These are phyloP conservation scores for Platyscapa corneri DNA, from an alignment of 1,140 invertebrate genomes.

Conservation along the genomic window DNA sequence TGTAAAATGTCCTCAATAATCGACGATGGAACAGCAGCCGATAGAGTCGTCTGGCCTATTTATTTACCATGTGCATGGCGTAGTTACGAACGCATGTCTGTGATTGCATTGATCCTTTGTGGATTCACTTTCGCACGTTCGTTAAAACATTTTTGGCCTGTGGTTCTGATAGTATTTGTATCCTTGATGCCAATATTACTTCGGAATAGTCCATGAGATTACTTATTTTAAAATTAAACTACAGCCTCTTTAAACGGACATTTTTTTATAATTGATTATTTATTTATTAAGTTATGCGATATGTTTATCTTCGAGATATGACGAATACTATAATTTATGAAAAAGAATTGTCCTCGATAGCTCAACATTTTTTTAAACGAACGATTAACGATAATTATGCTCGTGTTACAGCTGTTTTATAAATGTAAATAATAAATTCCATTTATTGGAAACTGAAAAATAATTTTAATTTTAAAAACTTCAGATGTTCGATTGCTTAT, in stretches of 20 bases:
- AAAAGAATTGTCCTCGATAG: not conserved
- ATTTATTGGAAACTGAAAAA: not conserved
- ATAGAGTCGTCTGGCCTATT: conserved; percentile 16
- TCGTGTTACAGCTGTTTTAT: not conserved
- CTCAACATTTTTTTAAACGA: not conserved
- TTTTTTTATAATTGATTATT: not conserved
- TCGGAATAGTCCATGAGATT: not conserved
- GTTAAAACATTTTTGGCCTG: not conserved
- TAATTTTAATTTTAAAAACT: not conserved
- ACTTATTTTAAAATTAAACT: not conserved
- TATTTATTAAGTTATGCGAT: not conserved
- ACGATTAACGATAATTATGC: not conserved
- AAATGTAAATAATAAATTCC: not conserved
- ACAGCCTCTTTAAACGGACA: not conserved
- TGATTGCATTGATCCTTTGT: not conserved
- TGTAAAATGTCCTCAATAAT: conserved; percentile 30
- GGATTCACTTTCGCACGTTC: not conserved
- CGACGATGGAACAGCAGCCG: conserved; percentile 3
- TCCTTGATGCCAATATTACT: not conserved
- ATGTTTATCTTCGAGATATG: not conserved
- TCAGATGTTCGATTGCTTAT: not conserved
- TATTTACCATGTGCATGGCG: conserved; percentile 35
- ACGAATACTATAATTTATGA: not conserved
- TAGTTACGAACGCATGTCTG: not conserved
- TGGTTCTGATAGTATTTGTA: not conserved